Evolutionary conservation across 1,140 invertebrate species (phyloP).

Genomic region (Harpegnathos saltator): DNA sequence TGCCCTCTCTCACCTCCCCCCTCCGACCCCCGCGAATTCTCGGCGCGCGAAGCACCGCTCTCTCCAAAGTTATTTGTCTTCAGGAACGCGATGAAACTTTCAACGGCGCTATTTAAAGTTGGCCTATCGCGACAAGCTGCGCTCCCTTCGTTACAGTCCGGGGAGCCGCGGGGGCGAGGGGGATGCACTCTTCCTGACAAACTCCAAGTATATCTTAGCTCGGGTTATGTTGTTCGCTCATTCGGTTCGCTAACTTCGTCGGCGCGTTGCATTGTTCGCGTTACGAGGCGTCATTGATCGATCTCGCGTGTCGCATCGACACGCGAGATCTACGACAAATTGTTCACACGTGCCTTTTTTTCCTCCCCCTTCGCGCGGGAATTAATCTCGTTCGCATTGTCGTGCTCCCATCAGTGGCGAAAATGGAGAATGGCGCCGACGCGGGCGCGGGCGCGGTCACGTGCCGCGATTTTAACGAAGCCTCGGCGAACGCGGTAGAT

Average conservation of each 20-base stretch:
- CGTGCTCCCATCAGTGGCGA: constrained; percentile 34
- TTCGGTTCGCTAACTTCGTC: constrained; percentile 26
- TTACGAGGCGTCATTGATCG: neutral
- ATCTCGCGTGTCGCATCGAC: neutral
- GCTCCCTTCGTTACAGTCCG: neutral
- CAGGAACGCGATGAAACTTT: constrained; percentile 68
- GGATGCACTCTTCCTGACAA: neutral
- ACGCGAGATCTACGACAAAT: neutral
- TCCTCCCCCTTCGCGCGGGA: neutral
- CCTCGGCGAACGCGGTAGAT: neutral
- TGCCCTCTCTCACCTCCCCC: too few relatives aligned
- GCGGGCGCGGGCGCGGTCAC: neutral
- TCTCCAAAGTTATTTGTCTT: constrained; percentile 70
- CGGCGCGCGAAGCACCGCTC: constrained; percentile 22
- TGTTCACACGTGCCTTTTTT: too few relatives aligned
- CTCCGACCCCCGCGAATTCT: constrained; percentile 42
- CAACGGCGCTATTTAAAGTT: constrained; percentile 69
- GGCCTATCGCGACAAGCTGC: constrained; percentile 61
- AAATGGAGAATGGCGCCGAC: constrained; percentile 6
- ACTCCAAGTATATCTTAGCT: constrained; percentile 26
- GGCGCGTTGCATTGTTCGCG: constrained; percentile 9
- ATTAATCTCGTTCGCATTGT: constrained; percentile 47
- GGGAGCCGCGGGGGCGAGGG: neutral
- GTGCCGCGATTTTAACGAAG: neutral
- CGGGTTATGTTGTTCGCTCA: constrained; percentile 10